Evolutionary conservation across 2,797 vertebrate species (phyloP), one percentile per base, ranked within the genome.

Genomic region (Sorex maritimensis): DNA sequence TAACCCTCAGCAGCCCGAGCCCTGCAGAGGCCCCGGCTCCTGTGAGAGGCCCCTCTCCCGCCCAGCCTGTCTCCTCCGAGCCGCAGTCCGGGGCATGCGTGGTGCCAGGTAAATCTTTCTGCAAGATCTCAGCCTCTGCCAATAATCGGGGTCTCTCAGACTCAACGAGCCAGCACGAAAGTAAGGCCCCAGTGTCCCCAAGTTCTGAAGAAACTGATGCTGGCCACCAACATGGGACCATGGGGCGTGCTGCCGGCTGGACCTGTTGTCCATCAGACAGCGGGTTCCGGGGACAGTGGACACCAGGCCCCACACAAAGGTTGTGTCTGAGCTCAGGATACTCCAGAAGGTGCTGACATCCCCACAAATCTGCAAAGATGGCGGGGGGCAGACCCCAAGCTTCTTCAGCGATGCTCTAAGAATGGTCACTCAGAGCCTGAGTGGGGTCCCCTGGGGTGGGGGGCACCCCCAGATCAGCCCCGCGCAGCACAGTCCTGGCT

Each of bases 111-210:
- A 44, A 44, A 44, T 44, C 41, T 44, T 44, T 44, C 7, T 7
- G 17, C 46, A 81, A 82, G 34, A 12, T 58, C 52, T 5, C 41
- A 49, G 28, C 30, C 26, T 65, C 21, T 63, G 12, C 9, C 73
- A 75, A 92, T 44, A 81, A 41, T 75, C 11, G 26, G 67, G 87
- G 24, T 52, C 41, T 23, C 11, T 68, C 61, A 63, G 55, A 84
- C 81, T 91, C 58, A 44, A 17, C 30, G 46, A 78, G 15, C 75
- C 34, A 24, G n/a, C 88, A 90, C 14, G 52, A 61, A 68, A 81
- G 71, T 30, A 11, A 55, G 41, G 10, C 23, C 9, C 26, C 26
- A 58, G 0, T 52, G 41, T 74, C 41, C 23, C 10, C 11, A 82
- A 61, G 77, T 41, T 81, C 58, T 91, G 28, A 55, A 52, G 85